These are phyloP conservation scores for Penaeus japonicus DNA, from an alignment of 1,140 invertebrate genomes.

Conservation along the genomic window DNA sequence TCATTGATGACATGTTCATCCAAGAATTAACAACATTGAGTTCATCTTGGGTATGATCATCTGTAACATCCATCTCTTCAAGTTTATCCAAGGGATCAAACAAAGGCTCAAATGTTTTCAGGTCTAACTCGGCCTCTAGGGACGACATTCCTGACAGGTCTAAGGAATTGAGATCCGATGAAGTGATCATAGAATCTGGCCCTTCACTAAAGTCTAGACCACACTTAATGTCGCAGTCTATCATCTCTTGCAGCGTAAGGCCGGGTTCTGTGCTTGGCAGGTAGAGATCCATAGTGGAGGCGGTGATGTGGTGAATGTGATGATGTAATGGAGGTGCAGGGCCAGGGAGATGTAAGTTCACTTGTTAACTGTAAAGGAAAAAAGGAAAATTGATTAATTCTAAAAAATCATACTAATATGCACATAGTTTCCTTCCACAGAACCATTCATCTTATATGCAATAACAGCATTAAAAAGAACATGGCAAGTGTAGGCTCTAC, in stretches of 20 bases:
- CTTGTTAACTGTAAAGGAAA: not conserved
- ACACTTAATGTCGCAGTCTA: conserved; percentile 82
- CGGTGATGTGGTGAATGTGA: not conserved
- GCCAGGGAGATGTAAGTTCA: not conserved
- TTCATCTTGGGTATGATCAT: conserved; percentile 32
- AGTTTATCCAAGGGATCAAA: conserved; percentile 58
- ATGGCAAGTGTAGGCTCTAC: no score
- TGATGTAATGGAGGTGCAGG: conserved; percentile 20
- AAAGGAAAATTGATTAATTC: not conserved
- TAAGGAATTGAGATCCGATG: conserved; percentile 64
- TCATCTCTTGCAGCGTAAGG: conserved; percentile 70
- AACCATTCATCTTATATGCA: no score
- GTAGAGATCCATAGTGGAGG: conserved; percentile 49
- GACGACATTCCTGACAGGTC: conserved; percentile 48
- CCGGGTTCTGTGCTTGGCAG: conserved; percentile 60
- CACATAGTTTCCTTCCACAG: no score
- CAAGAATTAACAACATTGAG: conserved; percentile 51
- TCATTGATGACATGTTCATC: conserved; percentile 58
- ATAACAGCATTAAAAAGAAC: no score
- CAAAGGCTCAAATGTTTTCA: conserved; percentile 71
- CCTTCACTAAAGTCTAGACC: conserved; percentile 80
- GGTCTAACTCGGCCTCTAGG: conserved; percentile 75
- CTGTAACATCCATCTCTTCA: conserved; percentile 45
- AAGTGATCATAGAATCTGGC: conserved; percentile 60
- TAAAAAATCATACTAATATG: no score